Conservation (phyloP, 2,888 invertebrate species). For the Tachina fera region DNA sequence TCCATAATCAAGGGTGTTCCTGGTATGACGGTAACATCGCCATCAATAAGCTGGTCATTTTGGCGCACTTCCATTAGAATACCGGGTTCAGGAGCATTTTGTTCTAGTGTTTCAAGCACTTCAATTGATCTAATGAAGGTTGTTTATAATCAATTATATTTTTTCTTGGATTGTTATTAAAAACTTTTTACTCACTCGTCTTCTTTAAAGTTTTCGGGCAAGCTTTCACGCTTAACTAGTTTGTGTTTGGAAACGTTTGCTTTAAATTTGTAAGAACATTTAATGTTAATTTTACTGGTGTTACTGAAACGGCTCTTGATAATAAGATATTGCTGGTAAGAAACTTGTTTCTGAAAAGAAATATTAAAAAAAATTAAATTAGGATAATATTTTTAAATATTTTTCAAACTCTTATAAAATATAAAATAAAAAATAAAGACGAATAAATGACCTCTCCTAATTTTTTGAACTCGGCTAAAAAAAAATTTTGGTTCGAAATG, state of each 20-base stretch:
- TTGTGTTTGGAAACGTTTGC: not conserved
- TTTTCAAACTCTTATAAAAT: no score
- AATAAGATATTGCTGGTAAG: slow-evolving; percentile 42
- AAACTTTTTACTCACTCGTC: slow-evolving; percentile 50
- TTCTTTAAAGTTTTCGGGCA: slow-evolving; percentile 52
- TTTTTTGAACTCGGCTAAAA: no score
- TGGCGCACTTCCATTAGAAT: slow-evolving; percentile 93
- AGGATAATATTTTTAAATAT: no score
- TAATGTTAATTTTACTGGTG: not conserved
- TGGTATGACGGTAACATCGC: slow-evolving; percentile 94
- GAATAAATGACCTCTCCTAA: no score
- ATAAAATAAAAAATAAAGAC: no score
- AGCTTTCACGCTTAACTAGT: slow-evolving; percentile 29
- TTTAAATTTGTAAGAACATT: slow-evolving; percentile 30
- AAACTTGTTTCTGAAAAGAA: slow-evolving; percentile 9
- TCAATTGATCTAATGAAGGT: slow-evolving; percentile 36
- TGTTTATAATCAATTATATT: not conserved
- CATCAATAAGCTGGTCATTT: slow-evolving; percentile 91
- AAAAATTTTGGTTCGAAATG: no score
- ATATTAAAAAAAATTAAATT: not conserved
- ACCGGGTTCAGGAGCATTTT: slow-evolving; percentile 90
- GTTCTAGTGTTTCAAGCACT: slow-evolving; percentile 48
- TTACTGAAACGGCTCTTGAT: not conserved
- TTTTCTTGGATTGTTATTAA: not conserved
- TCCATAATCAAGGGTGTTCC: slow-evolving; percentile 96